Base-by-base conservation (phyloP, 2,888 invertebrate genomes). In the Anagyrus pseudococci region DNA sequence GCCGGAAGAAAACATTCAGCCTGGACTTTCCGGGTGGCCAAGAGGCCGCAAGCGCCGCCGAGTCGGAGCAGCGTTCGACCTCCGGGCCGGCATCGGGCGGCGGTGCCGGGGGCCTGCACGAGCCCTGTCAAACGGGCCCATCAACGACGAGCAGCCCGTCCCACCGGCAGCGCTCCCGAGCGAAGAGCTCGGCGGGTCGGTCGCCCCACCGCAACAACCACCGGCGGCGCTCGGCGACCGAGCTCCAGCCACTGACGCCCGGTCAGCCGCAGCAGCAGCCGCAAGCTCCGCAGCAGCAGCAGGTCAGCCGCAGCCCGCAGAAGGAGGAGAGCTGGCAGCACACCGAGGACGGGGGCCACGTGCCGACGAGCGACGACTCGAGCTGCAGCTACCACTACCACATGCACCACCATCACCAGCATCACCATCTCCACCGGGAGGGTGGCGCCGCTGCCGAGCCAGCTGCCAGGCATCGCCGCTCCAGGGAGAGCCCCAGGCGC, bases 1-100 rank as follows among this genome's bases (percentile, higher is more conserved):
- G 88, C 64, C 87, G 88, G 74, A 89, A 89, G 81, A 89, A 89
- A 75, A 88, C 88, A 22, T 92, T 93, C 57, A 63, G 53, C 33
- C 66, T 93, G 67, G 92, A 93, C 74, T 87, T 92, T 81, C 83
- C 88, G 78, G 81, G 86, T 68, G 82, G 87, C 62, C 83, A 85
- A 77, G 85, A 58, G 25, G 6, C 48, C 4, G 6, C 33, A 13
- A 23, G 23, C 23, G 23, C 23, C 23, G 2, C 22, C 13, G 23
- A 22, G 20, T 6, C 49, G 6, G 50, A 50, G n/a, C n/a, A n/a
- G 20, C 19, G 13, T 10, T 23, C 20, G 44, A 58, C 19, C 20
- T n/a, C 49, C 1, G n/a, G 25, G n/a, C 37, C 50, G 22, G 7
- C 29, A 20, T 25, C 33, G 17, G 48, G 22, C 25, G 46, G 2